phyloP scores from a whole-genome alignment of 2,888 invertebrate species.

The Listrodromus nycthemerus region DNA sequence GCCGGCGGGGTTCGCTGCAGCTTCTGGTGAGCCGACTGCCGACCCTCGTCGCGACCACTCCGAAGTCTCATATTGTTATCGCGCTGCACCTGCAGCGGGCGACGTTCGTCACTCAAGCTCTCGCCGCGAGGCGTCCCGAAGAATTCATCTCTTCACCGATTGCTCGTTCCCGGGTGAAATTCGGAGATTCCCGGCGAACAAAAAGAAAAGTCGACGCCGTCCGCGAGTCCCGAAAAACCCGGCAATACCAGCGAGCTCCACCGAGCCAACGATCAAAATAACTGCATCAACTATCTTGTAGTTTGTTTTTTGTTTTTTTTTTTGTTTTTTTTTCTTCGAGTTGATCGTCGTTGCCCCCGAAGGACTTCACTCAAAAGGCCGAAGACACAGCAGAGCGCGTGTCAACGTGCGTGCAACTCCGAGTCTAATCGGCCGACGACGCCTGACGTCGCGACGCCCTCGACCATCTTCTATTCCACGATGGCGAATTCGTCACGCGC shows the following conservation, averaged over 20 bases:
- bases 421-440: slow-evolving; percentile 82
- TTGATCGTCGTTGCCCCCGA: slow-evolving; percentile 15
- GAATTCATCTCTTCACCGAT: background rate
- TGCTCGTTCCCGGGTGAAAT: too few species aligned
- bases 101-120: slow-evolving; percentile 19
- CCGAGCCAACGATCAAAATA: slow-evolving; percentile 47
- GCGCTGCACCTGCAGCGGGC: background rate
- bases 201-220: background rate
- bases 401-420: slow-evolving; percentile 71
- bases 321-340: background rate
- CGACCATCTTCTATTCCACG: slow-evolving; percentile 59
- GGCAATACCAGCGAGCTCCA: background rate
- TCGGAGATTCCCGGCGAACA: too few species aligned
- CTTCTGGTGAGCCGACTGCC: slow-evolving; percentile 50
- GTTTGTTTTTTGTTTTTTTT: background rate
- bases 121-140: background rate
- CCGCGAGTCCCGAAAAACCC: background rate
- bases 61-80: slow-evolving; percentile 35
- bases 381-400: slow-evolving; percentile 39
- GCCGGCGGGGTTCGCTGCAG: slow-evolving; percentile 63
- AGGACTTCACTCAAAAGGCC: background rate
- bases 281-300: slow-evolving; percentile 6
- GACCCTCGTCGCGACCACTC: slow-evolving; percentile 10
- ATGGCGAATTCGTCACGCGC: slow-evolving; percentile 80
- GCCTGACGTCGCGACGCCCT: slow-evolving; percentile 79